Evolutionary conservation across 2,888 invertebrate genomes (phyloP), one percentile per base, ranked within the genome.

Genomic region (Polymixis flavicincta): DNA sequence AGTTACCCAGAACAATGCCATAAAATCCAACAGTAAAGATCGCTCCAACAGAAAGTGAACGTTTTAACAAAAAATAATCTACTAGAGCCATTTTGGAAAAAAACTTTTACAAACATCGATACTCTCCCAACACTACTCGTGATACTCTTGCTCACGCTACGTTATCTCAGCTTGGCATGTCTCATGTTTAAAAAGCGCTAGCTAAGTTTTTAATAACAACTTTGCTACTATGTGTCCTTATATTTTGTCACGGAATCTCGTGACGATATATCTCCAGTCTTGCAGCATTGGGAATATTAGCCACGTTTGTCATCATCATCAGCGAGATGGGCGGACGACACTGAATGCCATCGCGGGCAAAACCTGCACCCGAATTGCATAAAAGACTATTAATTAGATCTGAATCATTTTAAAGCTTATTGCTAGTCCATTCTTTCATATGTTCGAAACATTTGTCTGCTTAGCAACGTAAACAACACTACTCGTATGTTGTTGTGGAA

Each of bases 131-230:
- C 85, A 59, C 83, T 85, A 76, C 2, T 48, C 13, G 11, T 52
- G 66, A 64, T 50, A 52, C 75, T 75, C 68, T 74, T 66, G 66
- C 83, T 68, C 78, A 76, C 73, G 73, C 75, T 74, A 76, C 68
- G 76, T 75, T 85, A 85, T 76, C 85, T 79, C 55, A 71, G 61
- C 80, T 61, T 83, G 68, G 74, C 76, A 80, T 81, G 77, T 76
- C 79, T 85, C 76, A 73, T 78, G 86, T 76, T 84, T 81, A 80
- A 83, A 83, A 86, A 84, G 71, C 68, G 79, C 80, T 67, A 32
- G 70, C 76, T 74, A 86, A 84, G 78, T 84, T 85, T 82, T 75
- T 82, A 84, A 85, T 77, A 82, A 68, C 59, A 79, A 70, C 57
- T 61, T 67, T 55, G 59, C 63, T 60, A 64, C 57, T 85, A 65